These are phyloP conservation scores for Coelopa frigida DNA, from an alignment of 1,140 invertebrate genomes.

Conservation along the genomic window DNA sequence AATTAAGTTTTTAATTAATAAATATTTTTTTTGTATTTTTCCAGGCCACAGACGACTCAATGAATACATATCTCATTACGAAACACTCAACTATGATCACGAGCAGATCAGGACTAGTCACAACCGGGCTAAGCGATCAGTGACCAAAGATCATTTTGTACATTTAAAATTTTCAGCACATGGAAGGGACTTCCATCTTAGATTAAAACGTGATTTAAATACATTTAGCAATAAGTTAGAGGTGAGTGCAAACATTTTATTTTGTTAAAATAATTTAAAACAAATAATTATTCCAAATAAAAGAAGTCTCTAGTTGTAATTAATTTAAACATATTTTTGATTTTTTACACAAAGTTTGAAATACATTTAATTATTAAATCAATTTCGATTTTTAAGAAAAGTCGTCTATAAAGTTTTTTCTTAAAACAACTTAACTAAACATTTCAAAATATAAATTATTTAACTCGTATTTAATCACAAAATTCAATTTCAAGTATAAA, in stretches of 20 bases:
- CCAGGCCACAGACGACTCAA: conserved; percentile 62
- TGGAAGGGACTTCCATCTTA: conserved; percentile 70
- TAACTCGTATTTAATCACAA: too few species aligned
- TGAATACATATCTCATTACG: conserved; percentile 90
- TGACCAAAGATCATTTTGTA: conserved; percentile 55
- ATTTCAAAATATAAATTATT: too few species aligned
- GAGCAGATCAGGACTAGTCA: conserved; percentile 53
- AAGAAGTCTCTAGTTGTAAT: too few species aligned
- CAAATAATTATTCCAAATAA: too few species aligned
- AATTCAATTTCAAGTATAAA: too few species aligned
- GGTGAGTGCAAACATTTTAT: conserved; percentile 45
- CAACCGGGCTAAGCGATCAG: conserved; percentile 60
- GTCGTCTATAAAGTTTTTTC: too few species aligned
- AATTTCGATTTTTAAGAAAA: too few species aligned
- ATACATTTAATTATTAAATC: too few species aligned
- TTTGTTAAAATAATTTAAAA: too few species aligned
- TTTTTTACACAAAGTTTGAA: too few species aligned
- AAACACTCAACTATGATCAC: conserved; percentile 76
- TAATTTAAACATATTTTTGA: too few species aligned
- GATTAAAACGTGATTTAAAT: conserved; percentile 71
- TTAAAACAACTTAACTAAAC: too few species aligned
- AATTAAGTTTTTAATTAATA: neutral
- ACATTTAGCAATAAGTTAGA: conserved; percentile 74
- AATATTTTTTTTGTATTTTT: conserved; percentile 11
- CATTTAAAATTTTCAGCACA: conserved; percentile 74